Conservation (phyloP, 2,113 vertebrate species). For the Cyprinus carpio region DNA sequence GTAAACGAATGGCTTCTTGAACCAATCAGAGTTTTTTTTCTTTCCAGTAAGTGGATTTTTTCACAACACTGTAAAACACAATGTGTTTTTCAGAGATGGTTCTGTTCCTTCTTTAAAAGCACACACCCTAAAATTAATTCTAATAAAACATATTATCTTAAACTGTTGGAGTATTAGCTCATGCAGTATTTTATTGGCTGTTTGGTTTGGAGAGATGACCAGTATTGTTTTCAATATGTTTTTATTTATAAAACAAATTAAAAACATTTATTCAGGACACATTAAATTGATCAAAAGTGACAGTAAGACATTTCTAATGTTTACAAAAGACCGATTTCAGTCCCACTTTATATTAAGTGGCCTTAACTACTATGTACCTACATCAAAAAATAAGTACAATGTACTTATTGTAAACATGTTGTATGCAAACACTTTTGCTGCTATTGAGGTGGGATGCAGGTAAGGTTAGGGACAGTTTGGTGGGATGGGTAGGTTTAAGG, state of each 20-base stretch:
- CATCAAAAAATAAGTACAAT: no score
- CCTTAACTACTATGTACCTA: no score
- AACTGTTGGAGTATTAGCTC: neutral
- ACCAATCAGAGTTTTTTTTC: slow-evolving; percentile 25
- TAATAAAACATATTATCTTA: neutral
- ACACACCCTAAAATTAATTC: neutral
- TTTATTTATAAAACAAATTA: neutral
- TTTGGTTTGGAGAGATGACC: neutral
- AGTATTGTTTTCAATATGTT: neutral
- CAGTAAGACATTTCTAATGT: neutral
- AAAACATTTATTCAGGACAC: neutral
- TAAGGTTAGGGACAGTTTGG: no score
- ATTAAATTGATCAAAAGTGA: neutral
- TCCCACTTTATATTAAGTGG: no score
- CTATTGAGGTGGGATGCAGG: no score
- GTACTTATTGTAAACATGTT: no score
- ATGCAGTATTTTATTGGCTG: neutral
- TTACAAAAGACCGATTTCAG: neutral
- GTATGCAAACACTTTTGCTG: no score
- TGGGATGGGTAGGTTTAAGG: no score
- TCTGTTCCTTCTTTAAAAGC: neutral
- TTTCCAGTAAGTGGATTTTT: neutral
- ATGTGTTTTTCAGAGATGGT: neutral
- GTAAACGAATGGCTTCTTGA: neutral
- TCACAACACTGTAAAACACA: neutral